Percentiles rank a stretch among this genome's conserved stretches.
Evolutionary conservation across 92 coral and sea anemone species (phyloP).

Genomic region (Siderastrea radians): DNA sequence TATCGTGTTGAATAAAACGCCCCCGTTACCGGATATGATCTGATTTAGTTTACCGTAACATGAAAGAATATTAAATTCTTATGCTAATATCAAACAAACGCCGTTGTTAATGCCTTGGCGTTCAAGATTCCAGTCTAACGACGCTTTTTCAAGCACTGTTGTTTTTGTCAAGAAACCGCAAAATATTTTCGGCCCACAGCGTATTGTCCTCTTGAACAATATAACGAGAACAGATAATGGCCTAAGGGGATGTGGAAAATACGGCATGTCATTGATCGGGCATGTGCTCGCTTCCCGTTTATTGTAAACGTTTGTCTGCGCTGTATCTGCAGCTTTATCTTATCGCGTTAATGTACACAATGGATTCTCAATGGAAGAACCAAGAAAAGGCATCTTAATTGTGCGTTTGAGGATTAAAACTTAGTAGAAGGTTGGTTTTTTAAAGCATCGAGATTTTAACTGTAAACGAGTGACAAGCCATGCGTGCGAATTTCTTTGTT

Average conservation of each 20-base stretch:
- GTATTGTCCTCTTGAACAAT: constrained; percentile 35
- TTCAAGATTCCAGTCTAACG: background rate
- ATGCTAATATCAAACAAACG: constrained; percentile 33
- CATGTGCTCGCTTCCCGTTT: background rate
- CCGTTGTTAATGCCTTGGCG: background rate
- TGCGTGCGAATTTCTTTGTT: background rate
- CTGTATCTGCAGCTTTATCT: background rate
- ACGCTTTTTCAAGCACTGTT: background rate
- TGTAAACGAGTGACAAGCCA: background rate
- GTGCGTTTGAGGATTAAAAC: background rate
- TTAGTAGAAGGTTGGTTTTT: background rate
- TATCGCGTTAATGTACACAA: constrained; percentile 10
- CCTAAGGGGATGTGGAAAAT: constrained; percentile 3
- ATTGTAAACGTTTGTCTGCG: background rate
- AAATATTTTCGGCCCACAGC: background rate
- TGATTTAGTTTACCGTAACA: background rate
- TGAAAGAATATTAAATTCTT: constrained; percentile 15
- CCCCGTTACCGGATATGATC: constrained; percentile 21
- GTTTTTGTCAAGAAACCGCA: constrained; percentile 38
- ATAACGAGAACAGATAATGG: background rate
- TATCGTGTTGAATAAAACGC: background rate
- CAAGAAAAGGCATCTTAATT: constrained; percentile 24
- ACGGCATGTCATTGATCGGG: constrained; percentile 4
- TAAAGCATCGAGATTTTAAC: background rate
- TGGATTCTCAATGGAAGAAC: background rate